Percentiles rank a stretch among this genome's conserved stretches.
Evolutionary conservation across 53 echinoderm and acorn worm species (phyloP).

Genomic region (Henricia sp.): DNA sequence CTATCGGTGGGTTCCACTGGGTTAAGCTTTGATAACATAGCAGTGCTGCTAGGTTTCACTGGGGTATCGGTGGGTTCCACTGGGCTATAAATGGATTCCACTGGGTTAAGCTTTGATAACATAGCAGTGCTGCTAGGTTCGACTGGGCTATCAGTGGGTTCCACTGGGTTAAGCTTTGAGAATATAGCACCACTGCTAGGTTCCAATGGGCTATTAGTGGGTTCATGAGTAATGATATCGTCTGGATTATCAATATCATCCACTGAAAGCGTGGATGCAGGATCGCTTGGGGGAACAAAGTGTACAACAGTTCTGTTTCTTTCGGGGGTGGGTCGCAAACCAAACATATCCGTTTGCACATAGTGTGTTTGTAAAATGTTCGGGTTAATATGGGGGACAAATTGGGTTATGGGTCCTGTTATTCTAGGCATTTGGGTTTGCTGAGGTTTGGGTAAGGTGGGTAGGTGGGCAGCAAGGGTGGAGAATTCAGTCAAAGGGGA

Average conservation of each 20-base stretch:
- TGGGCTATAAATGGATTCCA: too few relatives aligned
- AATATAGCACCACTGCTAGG: too few relatives aligned
- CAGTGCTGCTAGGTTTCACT: too few relatives aligned
- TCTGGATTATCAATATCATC: constrained; percentile 35
- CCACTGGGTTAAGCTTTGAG: too few relatives aligned
- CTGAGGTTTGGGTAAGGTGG: background rate
- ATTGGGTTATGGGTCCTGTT: background rate
- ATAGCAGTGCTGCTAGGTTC: too few relatives aligned
- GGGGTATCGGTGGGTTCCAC: too few relatives aligned
- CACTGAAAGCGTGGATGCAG: background rate
- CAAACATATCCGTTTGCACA: constrained; percentile 3
- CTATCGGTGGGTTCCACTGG: too few relatives aligned
- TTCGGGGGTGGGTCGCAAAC: background rate
- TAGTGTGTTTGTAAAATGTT: background rate
- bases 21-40: too few relatives aligned
- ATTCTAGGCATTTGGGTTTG: constrained; percentile 14
- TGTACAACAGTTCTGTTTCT: background rate
- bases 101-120: too few relatives aligned
- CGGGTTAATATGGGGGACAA: background rate
- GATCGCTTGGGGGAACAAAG: too few relatives aligned
- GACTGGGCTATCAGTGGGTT: too few relatives aligned
- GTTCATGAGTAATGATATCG: constrained; percentile 38
- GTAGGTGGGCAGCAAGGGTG: constrained; percentile 8
- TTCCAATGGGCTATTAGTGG: constrained; percentile 14
- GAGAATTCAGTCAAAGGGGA: background rate